Conservation (phyloP, 2,888 invertebrate genomes). For the Teleiodes luculella region DNA sequence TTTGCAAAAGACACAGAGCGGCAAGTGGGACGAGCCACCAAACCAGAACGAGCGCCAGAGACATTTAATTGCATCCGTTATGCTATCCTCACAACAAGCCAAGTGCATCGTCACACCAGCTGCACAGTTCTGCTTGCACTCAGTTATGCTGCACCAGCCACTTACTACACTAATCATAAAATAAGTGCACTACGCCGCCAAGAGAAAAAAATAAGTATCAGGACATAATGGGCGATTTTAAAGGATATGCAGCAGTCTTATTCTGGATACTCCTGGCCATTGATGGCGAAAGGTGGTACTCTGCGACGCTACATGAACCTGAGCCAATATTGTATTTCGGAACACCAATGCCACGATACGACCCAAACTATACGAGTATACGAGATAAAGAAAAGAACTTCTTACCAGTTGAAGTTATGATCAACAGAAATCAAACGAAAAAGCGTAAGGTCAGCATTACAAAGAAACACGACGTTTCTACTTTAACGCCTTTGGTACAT, state of each 20-base stretch:
- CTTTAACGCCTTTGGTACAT: background rate
- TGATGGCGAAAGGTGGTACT: constrained; percentile 47
- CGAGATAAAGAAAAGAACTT: constrained; percentile 18
- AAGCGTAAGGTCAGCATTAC: constrained; percentile 4
- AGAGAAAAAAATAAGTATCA: background rate
- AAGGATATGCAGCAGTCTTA: constrained; percentile 24
- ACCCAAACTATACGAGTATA: constrained; percentile 11
- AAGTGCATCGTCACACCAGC: constrained; percentile 37
- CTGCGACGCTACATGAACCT: constrained; percentile 36
- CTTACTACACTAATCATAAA: background rate
- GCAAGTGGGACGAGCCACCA: constrained; percentile 46
- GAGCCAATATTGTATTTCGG: constrained; percentile 1
- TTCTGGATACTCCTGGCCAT: constrained; percentile 27
- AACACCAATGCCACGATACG: background rate
- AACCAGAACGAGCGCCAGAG: constrained; percentile 60
- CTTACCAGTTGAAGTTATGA: constrained; percentile 11
- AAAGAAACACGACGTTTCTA: background rate
- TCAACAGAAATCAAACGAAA: constrained; percentile 7
- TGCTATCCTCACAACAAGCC: constrained; percentile 39
- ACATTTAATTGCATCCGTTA: constrained; percentile 59
- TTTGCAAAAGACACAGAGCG: constrained; percentile 15
- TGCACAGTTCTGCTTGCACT: constrained; percentile 31
- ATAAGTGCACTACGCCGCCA: background rate
- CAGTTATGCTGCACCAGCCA: constrained; percentile 13
- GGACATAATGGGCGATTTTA: constrained; percentile 27